Percentiles rank a stretch among this genome's conserved stretches.
These are phyloP conservation scores for Macheiramphus alcinus DNA, from an alignment of 2,113 vertebrate species.

Conservation along the genomic window DNA sequence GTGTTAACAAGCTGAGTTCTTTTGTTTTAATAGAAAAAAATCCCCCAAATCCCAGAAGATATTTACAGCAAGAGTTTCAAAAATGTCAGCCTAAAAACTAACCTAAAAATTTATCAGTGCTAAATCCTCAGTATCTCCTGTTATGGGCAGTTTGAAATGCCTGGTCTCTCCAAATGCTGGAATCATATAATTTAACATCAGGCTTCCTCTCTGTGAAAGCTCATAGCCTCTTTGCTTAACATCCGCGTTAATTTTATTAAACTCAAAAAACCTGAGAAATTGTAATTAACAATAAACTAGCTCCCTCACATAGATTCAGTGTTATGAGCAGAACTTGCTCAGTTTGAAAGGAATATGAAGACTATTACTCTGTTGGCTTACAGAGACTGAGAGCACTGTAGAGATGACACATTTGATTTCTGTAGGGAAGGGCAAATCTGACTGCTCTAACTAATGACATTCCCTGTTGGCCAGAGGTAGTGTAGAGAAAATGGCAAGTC, in stretches of 20 bases:
- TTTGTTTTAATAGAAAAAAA: neutral
- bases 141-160: neutral
- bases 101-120: neutral
- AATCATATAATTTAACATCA: neutral
- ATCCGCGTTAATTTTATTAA: neutral
- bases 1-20: neutral
- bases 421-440: constrained; percentile 28
- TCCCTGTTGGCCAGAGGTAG: neutral
- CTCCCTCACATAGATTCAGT: neutral
- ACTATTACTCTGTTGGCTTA: neutral
- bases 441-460: constrained; percentile 15
- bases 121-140: neutral
- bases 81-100: neutral
- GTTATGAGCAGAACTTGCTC: neutral
- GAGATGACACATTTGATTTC: constrained; percentile 61
- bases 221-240: neutral
- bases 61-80: neutral
- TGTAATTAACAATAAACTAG: neutral
- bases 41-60: neutral
- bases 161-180: neutral
- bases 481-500: neutral
- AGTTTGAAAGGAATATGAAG: neutral
- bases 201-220: neutral
- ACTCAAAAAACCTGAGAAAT: neutral
- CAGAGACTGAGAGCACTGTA: neutral